Percentiles rank a stretch among this genome's conserved stretches.
phyloP scores from a whole-genome alignment of 2,113 vertebrate species.

The Ranitomeya imitator region DNA sequence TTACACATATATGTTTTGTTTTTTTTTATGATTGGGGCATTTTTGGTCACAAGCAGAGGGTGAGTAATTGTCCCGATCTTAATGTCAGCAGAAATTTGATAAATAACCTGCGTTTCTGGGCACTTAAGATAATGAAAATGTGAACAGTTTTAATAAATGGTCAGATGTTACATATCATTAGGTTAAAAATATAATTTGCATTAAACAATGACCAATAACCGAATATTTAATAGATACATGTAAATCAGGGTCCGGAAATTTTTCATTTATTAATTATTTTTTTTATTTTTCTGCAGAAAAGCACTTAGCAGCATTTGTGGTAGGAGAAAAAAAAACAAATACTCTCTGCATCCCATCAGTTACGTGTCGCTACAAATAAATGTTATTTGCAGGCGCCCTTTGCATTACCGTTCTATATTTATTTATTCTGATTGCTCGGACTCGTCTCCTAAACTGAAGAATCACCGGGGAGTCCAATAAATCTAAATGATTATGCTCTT shows the following conservation, averaged over 20 bases:
- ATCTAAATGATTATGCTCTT: neutral
- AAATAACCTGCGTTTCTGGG: slow-evolving; percentile 39
- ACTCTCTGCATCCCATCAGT: slow-evolving; percentile 12
- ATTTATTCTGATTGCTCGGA: slow-evolving; percentile 22
- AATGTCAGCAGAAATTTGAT: slow-evolving; percentile 39
- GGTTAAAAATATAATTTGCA: slow-evolving; percentile 51
- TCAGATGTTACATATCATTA: neutral
- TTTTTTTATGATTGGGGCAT: slow-evolving; percentile 36
- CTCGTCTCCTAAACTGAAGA: neutral
- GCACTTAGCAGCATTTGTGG: slow-evolving; percentile 47
- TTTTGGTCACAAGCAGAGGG: neutral
- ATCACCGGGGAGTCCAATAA: neutral
- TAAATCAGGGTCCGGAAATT: slow-evolving; percentile 16
- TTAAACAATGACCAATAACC: slow-evolving; percentile 46
- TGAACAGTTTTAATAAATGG: slow-evolving; percentile 37
- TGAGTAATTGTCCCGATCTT: slow-evolving; percentile 19
- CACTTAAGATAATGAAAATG: slow-evolving; percentile 35
- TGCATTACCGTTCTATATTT: slow-evolving; percentile 3
- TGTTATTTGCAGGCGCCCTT: slow-evolving; percentile 18
- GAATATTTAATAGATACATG: slow-evolving; percentile 34
- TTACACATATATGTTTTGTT: no score
- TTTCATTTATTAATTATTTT: neutral
- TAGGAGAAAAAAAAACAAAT: neutral
- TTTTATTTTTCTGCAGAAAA: neutral
- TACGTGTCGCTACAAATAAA: slow-evolving; percentile 13